These are phyloP conservation scores for Campylorhamphus procurvoides DNA, from an alignment of 2,113 vertebrate genomes.

Conservation along the genomic window DNA sequence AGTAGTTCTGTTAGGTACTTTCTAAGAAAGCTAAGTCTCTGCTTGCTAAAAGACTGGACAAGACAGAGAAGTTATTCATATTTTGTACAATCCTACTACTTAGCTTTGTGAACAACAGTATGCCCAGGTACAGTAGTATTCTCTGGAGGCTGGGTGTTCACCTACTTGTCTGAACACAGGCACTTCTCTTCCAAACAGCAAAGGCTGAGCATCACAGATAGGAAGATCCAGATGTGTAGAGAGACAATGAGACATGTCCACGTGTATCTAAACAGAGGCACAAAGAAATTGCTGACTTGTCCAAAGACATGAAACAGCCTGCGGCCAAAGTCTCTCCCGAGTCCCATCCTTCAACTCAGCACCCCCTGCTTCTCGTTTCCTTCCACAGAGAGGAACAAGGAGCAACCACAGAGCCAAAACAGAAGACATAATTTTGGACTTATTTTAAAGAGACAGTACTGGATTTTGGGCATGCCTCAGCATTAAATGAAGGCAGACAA, in stretches of 20 bases:
- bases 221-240: not conserved
- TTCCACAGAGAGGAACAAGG: not conserved
- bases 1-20: not conserved
- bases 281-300: not conserved
- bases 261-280: not conserved
- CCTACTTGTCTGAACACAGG: not conserved
- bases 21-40: not conserved
- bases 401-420: not conserved
- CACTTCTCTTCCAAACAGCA: fast-evolving
- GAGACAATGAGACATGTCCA: fast-evolving
- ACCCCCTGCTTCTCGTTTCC: not conserved
- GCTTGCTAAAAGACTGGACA: not conserved
- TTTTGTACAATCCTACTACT: not conserved
- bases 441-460: not conserved
- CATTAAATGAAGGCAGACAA: not conserved
- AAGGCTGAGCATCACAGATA: not conserved
- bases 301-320: not conserved
- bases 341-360: not conserved
- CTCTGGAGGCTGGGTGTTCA: not conserved
- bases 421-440: not conserved
- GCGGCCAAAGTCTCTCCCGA: not conserved
- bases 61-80: not conserved
- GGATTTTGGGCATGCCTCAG: not conserved
- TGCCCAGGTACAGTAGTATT: not conserved
- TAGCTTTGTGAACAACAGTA: not conserved